Percentiles rank a stretch among this genome's conserved stretches.
phyloP scores from a whole-genome alignment of 1,140 invertebrate genomes.

The Tribolium madens region DNA sequence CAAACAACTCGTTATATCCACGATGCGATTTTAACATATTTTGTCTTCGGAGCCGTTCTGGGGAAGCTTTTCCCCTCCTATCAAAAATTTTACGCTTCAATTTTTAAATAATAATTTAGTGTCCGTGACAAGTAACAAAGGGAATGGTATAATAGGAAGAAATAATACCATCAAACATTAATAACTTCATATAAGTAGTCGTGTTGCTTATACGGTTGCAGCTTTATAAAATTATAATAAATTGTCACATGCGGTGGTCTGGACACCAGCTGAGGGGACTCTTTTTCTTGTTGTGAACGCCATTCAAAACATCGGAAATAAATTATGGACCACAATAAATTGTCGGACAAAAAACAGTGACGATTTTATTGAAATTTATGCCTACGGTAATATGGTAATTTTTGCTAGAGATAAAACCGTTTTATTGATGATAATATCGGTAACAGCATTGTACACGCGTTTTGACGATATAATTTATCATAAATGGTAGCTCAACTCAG shows the following conservation, averaged over 20 bases:
- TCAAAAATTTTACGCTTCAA: conserved; percentile 1
- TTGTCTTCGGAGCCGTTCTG: not conserved
- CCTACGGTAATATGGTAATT: conserved; percentile 30
- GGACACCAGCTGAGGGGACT: conserved; percentile 55
- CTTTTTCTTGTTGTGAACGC: conserved; percentile 56
- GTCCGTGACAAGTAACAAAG: conserved; percentile 32
- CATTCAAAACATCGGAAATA: conserved; percentile 58
- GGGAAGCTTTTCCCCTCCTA: not conserved
- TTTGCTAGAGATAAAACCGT: conserved; percentile 25
- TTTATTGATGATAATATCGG: conserved; percentile 31
- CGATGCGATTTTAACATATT: conserved; percentile 18
- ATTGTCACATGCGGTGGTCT: conserved; percentile 64
- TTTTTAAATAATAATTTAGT: not conserved
- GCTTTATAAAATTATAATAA: conserved; percentile 64
- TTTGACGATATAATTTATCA: conserved; percentile 31
- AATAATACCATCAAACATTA: conserved; percentile 63
- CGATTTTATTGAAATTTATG: conserved; percentile 62
- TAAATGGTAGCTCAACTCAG: not conserved
- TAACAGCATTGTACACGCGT: conserved; percentile 2
- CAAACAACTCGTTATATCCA: conserved; percentile 26
- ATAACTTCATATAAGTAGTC: conserved; percentile 61
- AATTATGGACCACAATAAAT: conserved; percentile 56
- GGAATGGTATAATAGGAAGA: conserved; percentile 48
- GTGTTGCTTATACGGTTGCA: conserved; percentile 58
- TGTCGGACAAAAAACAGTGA: conserved; percentile 56